These are phyloP conservation scores for Todiramphus saurophagus DNA, from an alignment of 2,113 vertebrate species.

Conservation along the genomic window DNA sequence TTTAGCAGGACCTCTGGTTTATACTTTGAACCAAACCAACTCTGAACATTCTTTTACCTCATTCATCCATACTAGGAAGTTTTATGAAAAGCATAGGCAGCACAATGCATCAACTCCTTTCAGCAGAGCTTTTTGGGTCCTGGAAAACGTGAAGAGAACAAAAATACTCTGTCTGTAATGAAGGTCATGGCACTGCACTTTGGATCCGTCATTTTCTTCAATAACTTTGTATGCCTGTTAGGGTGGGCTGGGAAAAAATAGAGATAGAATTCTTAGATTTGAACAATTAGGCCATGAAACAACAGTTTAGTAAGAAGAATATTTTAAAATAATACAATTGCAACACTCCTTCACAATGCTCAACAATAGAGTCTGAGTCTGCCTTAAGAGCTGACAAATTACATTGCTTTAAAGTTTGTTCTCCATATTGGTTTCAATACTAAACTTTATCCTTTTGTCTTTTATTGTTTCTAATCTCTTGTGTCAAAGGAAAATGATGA, in stretches of 20 bases:
- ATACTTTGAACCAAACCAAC: conserved; percentile 5
- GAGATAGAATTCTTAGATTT: not conserved
- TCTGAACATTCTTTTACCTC: not conserved
- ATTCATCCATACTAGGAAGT: conserved; percentile 11
- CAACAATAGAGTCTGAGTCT: not conserved
- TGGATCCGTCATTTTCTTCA: not conserved
- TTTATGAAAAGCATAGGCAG: conserved; percentile 24
- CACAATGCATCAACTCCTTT: conserved; percentile 9
- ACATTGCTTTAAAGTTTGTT: not conserved
- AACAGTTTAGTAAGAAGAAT: not conserved
- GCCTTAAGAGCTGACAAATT: not conserved
- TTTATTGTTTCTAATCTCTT: not conserved
- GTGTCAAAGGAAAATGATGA: not conserved
- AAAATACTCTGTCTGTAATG: conserved; percentile 1
- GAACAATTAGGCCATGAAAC: not conserved
- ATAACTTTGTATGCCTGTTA: not conserved
- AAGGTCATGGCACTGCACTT: not conserved
- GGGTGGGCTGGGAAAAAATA: not conserved
- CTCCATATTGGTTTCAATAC: not conserved
- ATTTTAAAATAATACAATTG: not conserved
- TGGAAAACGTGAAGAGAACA: conserved; percentile 20
- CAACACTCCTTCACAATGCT: not conserved
- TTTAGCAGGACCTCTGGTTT: not conserved
- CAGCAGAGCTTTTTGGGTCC: not conserved
- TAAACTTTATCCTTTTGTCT: not conserved